Evolutionary conservation across 2,113 vertebrate species (phyloP).

Genomic region (Nettapus auritus): DNA sequence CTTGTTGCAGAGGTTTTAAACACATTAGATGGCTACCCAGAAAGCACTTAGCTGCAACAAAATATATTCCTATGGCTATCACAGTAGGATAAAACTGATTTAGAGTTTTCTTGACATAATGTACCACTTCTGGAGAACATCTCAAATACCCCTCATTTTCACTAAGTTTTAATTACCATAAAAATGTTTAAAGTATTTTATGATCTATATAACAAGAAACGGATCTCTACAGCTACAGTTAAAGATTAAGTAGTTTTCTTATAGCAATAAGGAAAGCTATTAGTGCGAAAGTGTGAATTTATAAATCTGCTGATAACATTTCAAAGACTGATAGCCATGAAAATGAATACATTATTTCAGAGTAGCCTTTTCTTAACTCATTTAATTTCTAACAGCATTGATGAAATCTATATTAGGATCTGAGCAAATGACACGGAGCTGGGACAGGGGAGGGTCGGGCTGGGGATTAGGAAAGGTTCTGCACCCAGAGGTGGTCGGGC

Average conservation of each 20-base stretch:
- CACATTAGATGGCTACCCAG: not conserved
- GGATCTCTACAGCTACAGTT: not conserved
- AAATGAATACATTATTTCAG: not conserved
- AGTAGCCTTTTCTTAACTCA: not conserved
- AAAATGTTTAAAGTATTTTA: not conserved
- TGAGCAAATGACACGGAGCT: too few relatives aligned
- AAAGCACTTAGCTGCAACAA: not conserved
- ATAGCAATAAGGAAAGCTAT: not conserved
- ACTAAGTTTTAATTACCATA: not conserved
- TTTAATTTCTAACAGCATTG: constrained; percentile 5
- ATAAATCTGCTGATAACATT: not conserved
- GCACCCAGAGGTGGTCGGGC: too few relatives aligned
- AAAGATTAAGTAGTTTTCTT: not conserved
- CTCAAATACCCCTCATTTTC: not conserved
- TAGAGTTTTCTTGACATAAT: not conserved
- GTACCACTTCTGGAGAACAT: not conserved
- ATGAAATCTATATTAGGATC: not conserved
- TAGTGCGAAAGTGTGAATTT: not conserved
- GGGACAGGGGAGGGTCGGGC: too few relatives aligned
- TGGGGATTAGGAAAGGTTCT: too few relatives aligned
- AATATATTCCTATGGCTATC: not conserved
- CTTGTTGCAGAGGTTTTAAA: not conserved
- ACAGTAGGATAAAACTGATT: not conserved
- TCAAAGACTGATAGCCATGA: not conserved
- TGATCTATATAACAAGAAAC: not conserved